Evolutionary conservation across 2,113 vertebrate genomes (phyloP), one percentile per base, ranked within the genome.

Genomic region (Indicator maculatus): DNA sequence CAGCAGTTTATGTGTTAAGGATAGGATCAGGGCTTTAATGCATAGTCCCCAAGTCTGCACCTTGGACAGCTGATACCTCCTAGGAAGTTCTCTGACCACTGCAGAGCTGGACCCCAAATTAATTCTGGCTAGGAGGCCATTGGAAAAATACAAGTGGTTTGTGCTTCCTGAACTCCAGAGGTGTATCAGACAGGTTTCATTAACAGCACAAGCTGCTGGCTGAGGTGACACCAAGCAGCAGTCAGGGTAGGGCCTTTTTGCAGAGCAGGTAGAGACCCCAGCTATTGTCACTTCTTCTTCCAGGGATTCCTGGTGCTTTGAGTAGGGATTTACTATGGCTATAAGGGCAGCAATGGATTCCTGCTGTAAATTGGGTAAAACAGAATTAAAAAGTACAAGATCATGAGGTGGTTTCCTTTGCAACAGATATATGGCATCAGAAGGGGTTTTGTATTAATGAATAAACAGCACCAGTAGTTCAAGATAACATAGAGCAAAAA

Each of bases 251-350:
- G 9, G 72, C 5, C 33, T 65, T 31, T 44, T 5, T 5, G 27
- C 53, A 60, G 20, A 52, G 70, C 74, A 66, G 63, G 55, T 39
- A 8, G 39, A 59, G 36, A 60, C 8, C 8, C 52, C 44, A n/a
- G 55, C 4, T 55, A 2, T 39, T 56, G 11, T 31, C 58, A 3
- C 19, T 19, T 18, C 39, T 55, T 45, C 39, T 30, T 7, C 19
- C 17, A 8, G 44, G 45, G 55, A 2, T 18, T 53, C 11, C 10
- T 4, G n/a, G 23, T 28, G 31, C 18, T 76, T 19, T 14, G 31
- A 12, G 67, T 1, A 10, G 33, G 50, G 31, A 16, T 23, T 61
- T 24, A 1, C 3, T 0, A 16, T 6, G 9, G 13, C 36, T 71
- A 52, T 33, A 26, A 47, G 24, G 53, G 9, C 63, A 53, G 26